Base-by-base conservation (phyloP, 2,888 invertebrate species). In the Dynastes grantii region DNA sequence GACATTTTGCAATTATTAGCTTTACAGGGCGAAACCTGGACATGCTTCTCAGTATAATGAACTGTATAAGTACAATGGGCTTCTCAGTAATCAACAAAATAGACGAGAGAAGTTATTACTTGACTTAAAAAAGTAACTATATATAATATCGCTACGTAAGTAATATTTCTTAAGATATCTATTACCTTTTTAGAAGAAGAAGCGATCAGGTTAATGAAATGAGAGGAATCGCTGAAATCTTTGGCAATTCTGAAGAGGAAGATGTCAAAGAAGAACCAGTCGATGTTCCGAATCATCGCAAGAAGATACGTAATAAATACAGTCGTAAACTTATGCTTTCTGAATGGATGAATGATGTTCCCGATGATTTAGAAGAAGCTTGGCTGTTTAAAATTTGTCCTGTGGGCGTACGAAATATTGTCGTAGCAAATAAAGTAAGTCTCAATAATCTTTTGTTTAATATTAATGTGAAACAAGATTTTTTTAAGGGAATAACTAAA, bases 261-360 rank as follows among this genome's bases (percentile, higher is more conserved):
- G 87, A 88, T 78, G 67, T n/a, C 1, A 77, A 81, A 79, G 80
- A 78, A 51, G 76, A 79, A 76, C 76, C 75, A 45, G 84, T 89
- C 78, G 86, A 89, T 67, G 86, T 86, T 58, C 85, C 84, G 13
- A 76, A 84, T 27, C 79, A 83, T 79, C 83, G 81, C 2, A 85
- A 85, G 67, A 82, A 82, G 63, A 84, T 84, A 78, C 83, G 82
- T 75, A 82, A 84, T 77, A 81, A 82, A 63, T 89, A 86, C 81
- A 85, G 85, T 49, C 89, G 92, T 86, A 91, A 92, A 82, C 89
- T 98, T 6, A 98, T 98, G 95, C 86, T 95, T 79, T 98, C 98
- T 0, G 98, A 99, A 88, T 99, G 98, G 98, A 90, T 99, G 87
- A 90, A 94, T 0, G 96, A 98, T 83, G 92, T 94, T 77, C 99